Evolutionary conservation across 2,113 vertebrate species (phyloP).

Genomic region (Ovibos moschatus): DNA sequence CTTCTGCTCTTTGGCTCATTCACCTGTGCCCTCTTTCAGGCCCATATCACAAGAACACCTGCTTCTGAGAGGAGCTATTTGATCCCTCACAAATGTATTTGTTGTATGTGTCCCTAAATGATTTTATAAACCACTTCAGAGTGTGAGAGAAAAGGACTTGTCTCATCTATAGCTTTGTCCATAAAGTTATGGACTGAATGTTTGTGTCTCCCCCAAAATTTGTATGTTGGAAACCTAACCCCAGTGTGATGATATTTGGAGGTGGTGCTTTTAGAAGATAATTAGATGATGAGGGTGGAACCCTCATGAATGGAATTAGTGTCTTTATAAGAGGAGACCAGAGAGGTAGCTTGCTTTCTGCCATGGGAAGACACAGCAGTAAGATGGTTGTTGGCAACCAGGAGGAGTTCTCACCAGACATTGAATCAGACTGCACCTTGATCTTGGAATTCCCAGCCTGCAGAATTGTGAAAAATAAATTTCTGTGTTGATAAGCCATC

Average conservation of each 20-base stretch:
- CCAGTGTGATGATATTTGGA: background rate
- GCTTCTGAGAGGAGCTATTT: background rate
- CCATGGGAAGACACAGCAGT: background rate
- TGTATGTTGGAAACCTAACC: background rate
- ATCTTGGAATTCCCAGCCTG: background rate
- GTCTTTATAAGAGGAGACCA: background rate
- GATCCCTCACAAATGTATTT: background rate
- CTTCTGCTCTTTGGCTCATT: background rate
- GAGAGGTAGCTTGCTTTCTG: background rate
- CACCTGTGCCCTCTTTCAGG: background rate
- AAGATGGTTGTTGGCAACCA: background rate
- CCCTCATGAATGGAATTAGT: background rate
- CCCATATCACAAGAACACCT: background rate
- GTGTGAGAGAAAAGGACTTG: background rate
- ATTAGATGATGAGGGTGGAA: background rate
- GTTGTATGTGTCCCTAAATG: background rate
- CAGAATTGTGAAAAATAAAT: background rate
- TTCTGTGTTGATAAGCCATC: background rate
- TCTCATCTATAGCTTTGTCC: background rate
- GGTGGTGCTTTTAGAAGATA: background rate
- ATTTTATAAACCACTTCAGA: background rate
- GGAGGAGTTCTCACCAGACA: background rate
- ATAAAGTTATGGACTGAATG: background rate
- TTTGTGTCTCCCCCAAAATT: background rate
- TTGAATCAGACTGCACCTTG: background rate